Base-by-base conservation (phyloP, 2,113 vertebrate genomes). In the Ciconia boyciana region DNA sequence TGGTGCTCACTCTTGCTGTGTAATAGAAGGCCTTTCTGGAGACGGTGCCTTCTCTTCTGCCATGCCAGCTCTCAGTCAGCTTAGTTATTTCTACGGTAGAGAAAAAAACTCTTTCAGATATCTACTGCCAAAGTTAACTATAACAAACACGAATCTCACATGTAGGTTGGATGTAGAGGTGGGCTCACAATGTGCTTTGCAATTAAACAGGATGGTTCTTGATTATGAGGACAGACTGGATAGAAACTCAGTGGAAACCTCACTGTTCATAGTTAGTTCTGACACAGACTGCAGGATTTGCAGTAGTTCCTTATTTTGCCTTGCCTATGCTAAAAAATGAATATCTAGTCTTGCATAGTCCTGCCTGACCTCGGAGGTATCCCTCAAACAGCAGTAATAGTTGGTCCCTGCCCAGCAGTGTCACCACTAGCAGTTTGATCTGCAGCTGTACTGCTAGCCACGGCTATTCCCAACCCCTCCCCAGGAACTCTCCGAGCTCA, bases 401-500 rank as follows among this genome's bases (percentile, higher is more conserved):
- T 19, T 21, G 5, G n/a, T 70, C 41, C 25, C 16, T 48, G 71
- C 29, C 41, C 3, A 1, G 9, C 62, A 48, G 16, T 7, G 29
- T 21, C 48, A 16, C 41, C 20, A 10, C n/a, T 9, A 21, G 29
- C 0, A 1, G 58, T 51, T 11, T 52, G 22, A 41, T 29, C 34
- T 55, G 64, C 44, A 68, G 52, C 32, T 51, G 9, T 9, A 25
- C 28, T 9, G 24, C 34, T 39, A 60, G 39, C 28, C 34, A 11
- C 2, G 2, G 44, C 79, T 54, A 18, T 54, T 76, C 28, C 54
- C 62, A 54, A 2, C 6, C n/a, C 9, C 20, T 11, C 13, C 12
- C 6, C 0, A 2, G 16, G 16, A 69, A 19, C n/a, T 6, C 64
- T 25, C 13, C 2, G 0, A 13, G 48, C n/a, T 77, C 41, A 43